Conservation (phyloP, 2,113 vertebrate species). For the Syrrhaptes paradoxus region DNA sequence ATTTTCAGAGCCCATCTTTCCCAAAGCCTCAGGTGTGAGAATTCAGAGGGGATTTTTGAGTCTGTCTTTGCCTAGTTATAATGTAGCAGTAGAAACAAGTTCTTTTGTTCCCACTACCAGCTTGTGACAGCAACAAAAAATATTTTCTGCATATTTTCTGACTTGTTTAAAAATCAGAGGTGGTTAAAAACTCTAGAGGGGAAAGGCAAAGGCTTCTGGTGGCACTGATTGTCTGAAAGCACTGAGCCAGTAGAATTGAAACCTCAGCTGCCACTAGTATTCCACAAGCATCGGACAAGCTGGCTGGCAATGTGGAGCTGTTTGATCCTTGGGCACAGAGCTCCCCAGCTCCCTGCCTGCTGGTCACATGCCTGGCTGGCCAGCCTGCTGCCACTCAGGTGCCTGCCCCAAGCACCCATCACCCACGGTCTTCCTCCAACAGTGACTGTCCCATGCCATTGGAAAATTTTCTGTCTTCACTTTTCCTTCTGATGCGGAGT, state of each 20-base stretch:
- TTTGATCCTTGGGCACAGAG: accelerated
- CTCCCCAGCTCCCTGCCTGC: background rate
- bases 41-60: background rate
- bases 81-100: background rate
- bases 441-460: accelerated
- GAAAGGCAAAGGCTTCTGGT: background rate
- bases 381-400: accelerated
- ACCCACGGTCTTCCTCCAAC: background rate
- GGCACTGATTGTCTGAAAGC: background rate
- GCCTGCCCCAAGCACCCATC: accelerated
- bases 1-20: background rate
- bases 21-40: background rate
- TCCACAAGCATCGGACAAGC: accelerated
- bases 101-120: background rate
- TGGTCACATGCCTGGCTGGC: accelerated
- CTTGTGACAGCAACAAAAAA: background rate
- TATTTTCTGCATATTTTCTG: background rate
- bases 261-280: accelerated
- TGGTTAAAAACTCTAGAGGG: background rate
- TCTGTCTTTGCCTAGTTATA: background rate
- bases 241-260: background rate
- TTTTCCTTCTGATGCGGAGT: background rate
- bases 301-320: background rate
- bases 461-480: background rate
- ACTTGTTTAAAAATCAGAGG: background rate